Evolutionary conservation across 2,113 vertebrate species (phyloP).

Genomic region (Dasypus novemcinctus): DNA sequence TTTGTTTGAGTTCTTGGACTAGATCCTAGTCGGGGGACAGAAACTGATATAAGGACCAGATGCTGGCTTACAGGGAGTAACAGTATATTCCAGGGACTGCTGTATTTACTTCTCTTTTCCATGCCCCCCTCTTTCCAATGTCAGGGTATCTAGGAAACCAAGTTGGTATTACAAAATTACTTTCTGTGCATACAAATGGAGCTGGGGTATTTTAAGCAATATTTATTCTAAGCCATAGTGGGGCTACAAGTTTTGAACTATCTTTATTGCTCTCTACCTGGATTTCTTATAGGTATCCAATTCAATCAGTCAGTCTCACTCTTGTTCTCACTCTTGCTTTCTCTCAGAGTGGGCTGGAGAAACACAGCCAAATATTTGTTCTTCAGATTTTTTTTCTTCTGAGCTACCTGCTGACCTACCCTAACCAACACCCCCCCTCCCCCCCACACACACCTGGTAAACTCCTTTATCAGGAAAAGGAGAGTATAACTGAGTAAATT

Average conservation of each 20-base stretch:
- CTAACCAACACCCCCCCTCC: neutral
- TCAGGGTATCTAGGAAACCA: neutral
- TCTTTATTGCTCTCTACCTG: neutral
- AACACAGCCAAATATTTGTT: neutral
- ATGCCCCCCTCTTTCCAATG: neutral
- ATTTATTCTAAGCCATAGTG: neutral
- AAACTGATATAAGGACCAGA: neutral
- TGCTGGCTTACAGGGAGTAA: neutral
- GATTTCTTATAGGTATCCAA: neutral
- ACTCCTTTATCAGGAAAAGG: neutral
- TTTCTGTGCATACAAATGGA: neutral
- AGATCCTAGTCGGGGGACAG: neutral
- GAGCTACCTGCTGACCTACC: neutral
- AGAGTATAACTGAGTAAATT: too few species aligned
- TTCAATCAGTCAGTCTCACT: neutral
- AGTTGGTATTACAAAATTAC: neutral
- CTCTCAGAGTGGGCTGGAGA: neutral
- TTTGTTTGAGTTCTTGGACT: neutral
- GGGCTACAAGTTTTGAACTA: neutral
- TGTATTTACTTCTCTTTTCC: neutral
- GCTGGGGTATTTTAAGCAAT: neutral
- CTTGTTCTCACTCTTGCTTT: neutral
- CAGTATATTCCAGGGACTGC: fast-evolving
- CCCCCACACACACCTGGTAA: neutral
- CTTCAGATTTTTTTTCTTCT: neutral